Conservation (phyloP, 1,140 invertebrate species). For the Drosophila mauritiana region DNA sequence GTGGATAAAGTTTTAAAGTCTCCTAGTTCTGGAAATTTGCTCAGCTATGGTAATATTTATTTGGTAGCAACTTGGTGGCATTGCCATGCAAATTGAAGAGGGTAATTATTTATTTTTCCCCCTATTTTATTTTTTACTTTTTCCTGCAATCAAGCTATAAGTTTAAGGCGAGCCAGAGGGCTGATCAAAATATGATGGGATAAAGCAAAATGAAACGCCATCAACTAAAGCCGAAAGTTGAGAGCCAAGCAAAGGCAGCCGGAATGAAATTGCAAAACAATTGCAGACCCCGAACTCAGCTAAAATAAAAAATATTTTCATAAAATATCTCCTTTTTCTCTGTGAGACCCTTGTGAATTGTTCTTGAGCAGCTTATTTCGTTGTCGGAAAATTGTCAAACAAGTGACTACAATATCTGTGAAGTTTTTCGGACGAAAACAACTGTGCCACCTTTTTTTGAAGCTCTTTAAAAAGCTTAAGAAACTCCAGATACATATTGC, state of each 20-base stretch:
- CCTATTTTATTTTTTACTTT: background rate
- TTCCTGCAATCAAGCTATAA: background rate
- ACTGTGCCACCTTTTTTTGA: background rate
- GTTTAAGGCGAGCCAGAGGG: background rate
- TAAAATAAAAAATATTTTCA: constrained; percentile 6
- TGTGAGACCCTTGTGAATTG: background rate
- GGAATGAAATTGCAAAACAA: constrained; percentile 25
- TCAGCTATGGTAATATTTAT: constrained; percentile 40
- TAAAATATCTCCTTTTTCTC: constrained; percentile 1
- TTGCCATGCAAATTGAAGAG: constrained; percentile 18
- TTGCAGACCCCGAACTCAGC: constrained; percentile 1
- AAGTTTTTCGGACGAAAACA: background rate
- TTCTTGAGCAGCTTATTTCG: constrained; percentile 12
- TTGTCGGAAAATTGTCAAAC: background rate
- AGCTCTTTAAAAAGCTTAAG: background rate
- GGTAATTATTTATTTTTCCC: constrained; percentile 23
- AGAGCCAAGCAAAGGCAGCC: constrained; percentile 1
- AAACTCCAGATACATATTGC: background rate
- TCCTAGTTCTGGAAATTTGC: constrained; percentile 8
- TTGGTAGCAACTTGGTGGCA: constrained; percentile 17
- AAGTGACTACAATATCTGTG: background rate
- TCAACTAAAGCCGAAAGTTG: constrained; percentile 1
- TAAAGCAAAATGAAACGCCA: constrained; percentile 5
- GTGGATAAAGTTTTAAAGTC: constrained; percentile 10
- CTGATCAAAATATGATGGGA: background rate